Conservation (phyloP, 2,888 invertebrate species). For the Idaea dimidiata region DNA sequence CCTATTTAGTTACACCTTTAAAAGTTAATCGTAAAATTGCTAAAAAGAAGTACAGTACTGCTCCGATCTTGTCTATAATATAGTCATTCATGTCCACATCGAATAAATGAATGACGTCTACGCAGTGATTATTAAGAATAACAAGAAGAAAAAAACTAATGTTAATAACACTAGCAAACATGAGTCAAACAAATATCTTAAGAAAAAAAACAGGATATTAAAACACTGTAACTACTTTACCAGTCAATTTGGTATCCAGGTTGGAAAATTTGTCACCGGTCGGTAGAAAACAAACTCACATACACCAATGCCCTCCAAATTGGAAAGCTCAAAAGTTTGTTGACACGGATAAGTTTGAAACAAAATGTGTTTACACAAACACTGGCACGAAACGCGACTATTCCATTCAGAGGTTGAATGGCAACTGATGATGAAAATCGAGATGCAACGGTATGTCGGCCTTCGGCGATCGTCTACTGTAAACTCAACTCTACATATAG, state of each 20-base stretch:
- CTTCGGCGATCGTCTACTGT: slow-evolving; percentile 34
- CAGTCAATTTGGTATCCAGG: slow-evolving; percentile 67
- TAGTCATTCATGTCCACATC: no score
- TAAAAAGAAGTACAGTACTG: no score
- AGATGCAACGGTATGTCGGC: slow-evolving; percentile 46
- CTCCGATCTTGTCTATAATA: no score
- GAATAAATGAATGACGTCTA: no score
- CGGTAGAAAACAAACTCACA: slow-evolving; percentile 24
- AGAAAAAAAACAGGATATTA: slow-evolving; percentile 18
- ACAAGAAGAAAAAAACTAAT: slow-evolving; percentile 9
- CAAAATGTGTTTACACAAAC: slow-evolving; percentile 16
- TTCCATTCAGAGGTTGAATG: slow-evolving; percentile 35
- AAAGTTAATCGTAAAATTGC: no score
- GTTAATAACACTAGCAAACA: slow-evolving; percentile 21
- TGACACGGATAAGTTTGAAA: slow-evolving; percentile 46
- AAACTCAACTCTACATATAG: slow-evolving; percentile 43
- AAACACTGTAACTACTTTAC: slow-evolving; percentile 35
- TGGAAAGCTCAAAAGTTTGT: slow-evolving; percentile 45
- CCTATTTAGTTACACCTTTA: no score
- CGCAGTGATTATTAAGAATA: not conserved
- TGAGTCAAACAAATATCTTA: slow-evolving; percentile 24
- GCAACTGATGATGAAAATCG: slow-evolving; percentile 55
- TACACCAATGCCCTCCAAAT: slow-evolving; percentile 38
- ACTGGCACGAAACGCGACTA: slow-evolving; percentile 40
- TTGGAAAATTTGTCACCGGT: slow-evolving; percentile 39